Conservation (phyloP, 2,888 invertebrate species). For the Cheiracanthium punctorium region DNA sequence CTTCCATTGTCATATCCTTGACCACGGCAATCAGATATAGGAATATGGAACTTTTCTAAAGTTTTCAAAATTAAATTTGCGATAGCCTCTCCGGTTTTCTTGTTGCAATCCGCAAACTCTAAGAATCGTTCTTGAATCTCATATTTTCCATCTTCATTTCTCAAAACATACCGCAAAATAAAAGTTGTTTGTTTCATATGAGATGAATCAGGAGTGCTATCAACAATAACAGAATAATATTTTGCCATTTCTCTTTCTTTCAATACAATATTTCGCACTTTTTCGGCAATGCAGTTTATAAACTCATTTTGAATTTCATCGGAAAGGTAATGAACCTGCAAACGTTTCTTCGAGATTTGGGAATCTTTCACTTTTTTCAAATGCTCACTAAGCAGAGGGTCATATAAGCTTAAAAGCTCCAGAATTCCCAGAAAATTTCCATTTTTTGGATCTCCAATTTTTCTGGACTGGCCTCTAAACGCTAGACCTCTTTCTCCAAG, state of each 20-base stretch:
- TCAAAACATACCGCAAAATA: not conserved
- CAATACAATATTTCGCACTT: not conserved
- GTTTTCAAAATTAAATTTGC: not conserved
- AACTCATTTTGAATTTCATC: slow-evolving; percentile 45
- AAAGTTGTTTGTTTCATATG: not conserved
- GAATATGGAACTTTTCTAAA: not conserved
- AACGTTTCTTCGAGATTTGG: not conserved
- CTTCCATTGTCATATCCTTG: slow-evolving; percentile 59
- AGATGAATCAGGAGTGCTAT: not conserved
- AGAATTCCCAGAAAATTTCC: slow-evolving; percentile 40
- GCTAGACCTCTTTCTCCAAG: slow-evolving; percentile 50
- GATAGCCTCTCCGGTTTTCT: not conserved
- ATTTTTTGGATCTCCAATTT: slow-evolving; percentile 57
- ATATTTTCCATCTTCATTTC: not conserved
- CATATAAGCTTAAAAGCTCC: slow-evolving; percentile 45
- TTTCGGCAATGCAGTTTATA: not conserved
- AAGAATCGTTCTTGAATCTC: not conserved
- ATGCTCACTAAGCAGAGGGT: slow-evolving; percentile 29
- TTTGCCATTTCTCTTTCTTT: not conserved
- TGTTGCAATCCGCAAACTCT: not conserved
- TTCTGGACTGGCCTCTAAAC: slow-evolving; percentile 47
- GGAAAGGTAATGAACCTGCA: slow-evolving; percentile 22
- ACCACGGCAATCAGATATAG: slow-evolving; percentile 21
- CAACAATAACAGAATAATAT: not conserved
- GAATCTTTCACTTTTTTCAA: slow-evolving; percentile 70